Percentiles rank a stretch among this genome's conserved stretches.
Conservation (phyloP, 2,888 invertebrate genomes). For the Arrhopalites spinosus region DNA sequence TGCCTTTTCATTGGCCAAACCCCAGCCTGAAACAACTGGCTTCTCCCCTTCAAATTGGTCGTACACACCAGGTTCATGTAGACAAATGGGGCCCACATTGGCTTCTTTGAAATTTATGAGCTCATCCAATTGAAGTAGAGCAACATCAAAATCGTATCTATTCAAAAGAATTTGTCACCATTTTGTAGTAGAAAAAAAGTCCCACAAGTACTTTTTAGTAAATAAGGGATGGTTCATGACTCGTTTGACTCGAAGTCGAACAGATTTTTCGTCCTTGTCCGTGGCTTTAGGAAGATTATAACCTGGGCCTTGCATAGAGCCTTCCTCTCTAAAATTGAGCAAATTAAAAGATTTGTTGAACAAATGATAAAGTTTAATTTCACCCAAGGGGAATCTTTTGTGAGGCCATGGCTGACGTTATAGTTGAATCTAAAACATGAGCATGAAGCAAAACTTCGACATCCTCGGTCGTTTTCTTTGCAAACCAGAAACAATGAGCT, state of each 20-base stretch:
- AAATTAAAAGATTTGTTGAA: background rate
- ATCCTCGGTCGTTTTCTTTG: conserved; percentile 38
- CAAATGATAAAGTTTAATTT: background rate
- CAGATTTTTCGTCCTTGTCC: conserved; percentile 48
- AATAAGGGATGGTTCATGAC: conserved; percentile 53
- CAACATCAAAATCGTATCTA: conserved; percentile 50
- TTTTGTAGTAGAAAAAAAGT: background rate
- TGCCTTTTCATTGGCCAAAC: background rate
- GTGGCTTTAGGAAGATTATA: conserved; percentile 38
- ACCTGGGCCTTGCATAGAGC: conserved; percentile 36
- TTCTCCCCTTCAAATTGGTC: conserved; percentile 16
- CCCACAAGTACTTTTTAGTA: conserved; percentile 27
- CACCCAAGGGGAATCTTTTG: background rate
- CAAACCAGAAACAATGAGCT: conserved; percentile 46
- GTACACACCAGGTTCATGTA: conserved; percentile 35
- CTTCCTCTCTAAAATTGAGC: conserved; percentile 5
- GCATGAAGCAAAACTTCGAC: conserved; percentile 47
- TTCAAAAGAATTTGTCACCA: background rate
- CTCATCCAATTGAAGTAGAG: conserved; percentile 42
- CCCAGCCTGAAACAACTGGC: conserved; percentile 41
- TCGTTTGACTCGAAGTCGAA: conserved; percentile 47
- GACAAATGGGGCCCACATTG: conserved; percentile 49
- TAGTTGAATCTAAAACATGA: conserved; percentile 43
- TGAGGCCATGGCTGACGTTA: background rate
- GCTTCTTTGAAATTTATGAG: conserved; percentile 46